Evolutionary conservation across 2,113 vertebrate genomes (phyloP).

Genomic region (Macquaria ambigua): DNA sequence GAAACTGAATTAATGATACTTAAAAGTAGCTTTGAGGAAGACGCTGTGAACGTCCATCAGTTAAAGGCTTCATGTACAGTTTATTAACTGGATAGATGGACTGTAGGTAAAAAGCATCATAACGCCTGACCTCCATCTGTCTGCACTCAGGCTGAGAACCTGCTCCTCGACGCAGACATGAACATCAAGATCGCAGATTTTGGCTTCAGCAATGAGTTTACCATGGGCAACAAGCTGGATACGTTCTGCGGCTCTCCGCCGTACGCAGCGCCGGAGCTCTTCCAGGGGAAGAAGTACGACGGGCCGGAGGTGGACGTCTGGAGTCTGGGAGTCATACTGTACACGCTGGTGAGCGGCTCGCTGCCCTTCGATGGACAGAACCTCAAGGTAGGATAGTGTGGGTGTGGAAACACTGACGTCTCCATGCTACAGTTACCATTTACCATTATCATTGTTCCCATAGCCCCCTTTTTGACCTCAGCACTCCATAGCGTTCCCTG

Average conservation of each 20-base stretch:
- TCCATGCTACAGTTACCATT: neutral
- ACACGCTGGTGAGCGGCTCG: constrained; percentile 98
- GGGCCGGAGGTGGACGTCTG: constrained; percentile 98
- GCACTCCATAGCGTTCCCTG: too few species aligned
- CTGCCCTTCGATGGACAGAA: constrained; percentile 99
- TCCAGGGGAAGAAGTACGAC: constrained; percentile 99
- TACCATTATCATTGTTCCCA: neutral
- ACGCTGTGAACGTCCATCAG: neutral
- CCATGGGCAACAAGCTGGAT: constrained; percentile 97
- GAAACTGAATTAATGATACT: neutral
- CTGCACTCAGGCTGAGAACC: constrained; percentile 92
- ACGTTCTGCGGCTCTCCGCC: constrained; percentile 98
- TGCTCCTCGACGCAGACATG: constrained; percentile 98
- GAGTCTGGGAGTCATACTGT: constrained; percentile 98
- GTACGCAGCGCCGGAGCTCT: constrained; percentile 97
- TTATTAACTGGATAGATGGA: too few species aligned
- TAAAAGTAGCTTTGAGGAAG: neutral
- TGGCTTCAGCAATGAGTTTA: constrained; percentile 99
- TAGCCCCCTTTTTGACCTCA: neutral
- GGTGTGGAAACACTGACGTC: too few species aligned
- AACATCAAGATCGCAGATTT: constrained; percentile 99
- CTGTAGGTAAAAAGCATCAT: too few species aligned
- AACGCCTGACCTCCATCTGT: neutral
- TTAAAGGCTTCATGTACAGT: neutral
- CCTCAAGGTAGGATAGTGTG: constrained; percentile 88